A percentile compares a stretch with the other conserved stretches of the same genome.
Evolutionary conservation across 1,140 invertebrate genomes (phyloP).

Genomic region (Sycophila sp.): DNA sequence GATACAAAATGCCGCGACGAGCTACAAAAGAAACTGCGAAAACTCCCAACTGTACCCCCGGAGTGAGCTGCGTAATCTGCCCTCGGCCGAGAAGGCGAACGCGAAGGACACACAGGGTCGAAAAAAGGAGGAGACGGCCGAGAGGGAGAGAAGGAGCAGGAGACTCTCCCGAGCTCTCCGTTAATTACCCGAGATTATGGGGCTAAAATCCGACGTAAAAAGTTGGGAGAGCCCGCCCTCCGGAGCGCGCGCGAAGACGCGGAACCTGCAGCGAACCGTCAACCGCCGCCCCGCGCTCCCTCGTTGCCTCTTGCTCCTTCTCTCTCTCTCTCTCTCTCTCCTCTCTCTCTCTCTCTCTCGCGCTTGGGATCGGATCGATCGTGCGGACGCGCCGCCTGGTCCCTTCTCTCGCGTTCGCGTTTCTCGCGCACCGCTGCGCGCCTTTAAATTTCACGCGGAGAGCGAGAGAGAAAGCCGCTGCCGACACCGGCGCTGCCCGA

Average conservation of each 20-base stretch:
- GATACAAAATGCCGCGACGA: too few species aligned
- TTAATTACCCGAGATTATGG: slow-evolving; percentile 40
- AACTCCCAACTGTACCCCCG: too few species aligned
- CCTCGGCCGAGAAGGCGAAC: too few species aligned
- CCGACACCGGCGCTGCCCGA: background rate
- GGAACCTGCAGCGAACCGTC: background rate
- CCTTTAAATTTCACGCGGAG: slow-evolving; percentile 25
- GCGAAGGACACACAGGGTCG: background rate
- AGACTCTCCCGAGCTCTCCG: slow-evolving; percentile 9
- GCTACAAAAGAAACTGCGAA: too few species aligned
- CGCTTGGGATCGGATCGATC: slow-evolving; percentile 30
- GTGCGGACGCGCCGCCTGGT: slow-evolving; percentile 22
- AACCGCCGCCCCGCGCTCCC: too few species aligned
- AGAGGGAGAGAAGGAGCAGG: too few species aligned
- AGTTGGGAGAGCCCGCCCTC: too few species aligned
- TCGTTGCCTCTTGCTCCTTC: slow-evolving; percentile 12
- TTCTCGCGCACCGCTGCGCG: slow-evolving; percentile 33
- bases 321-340: slow-evolving; percentile 31
- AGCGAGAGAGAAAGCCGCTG: background rate
- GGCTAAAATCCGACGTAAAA: slow-evolving; percentile 25
- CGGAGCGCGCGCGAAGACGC: too few species aligned
- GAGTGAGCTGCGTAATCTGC: too few species aligned
- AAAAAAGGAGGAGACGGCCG: background rate
- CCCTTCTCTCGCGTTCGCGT: slow-evolving; percentile 27
- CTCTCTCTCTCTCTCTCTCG: slow-evolving; percentile 17